A percentile compares a stretch with the other conserved stretches of the same genome.
These are phyloP conservation scores for Pogona vitticeps DNA, from an alignment of 2,113 vertebrate species.

Conservation along the genomic window DNA sequence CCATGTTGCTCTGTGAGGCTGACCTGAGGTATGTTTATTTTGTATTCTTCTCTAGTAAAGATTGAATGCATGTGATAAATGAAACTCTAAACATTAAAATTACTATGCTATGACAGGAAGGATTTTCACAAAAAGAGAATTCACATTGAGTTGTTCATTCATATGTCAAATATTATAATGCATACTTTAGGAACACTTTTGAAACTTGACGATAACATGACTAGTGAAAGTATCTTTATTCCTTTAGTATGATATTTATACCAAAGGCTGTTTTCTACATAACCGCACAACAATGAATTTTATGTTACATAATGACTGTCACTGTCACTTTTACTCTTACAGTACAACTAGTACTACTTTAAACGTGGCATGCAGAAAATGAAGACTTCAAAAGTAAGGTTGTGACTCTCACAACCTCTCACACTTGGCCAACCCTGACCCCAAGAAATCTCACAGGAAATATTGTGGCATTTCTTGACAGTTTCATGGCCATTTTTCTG, in stretches of 20 bases:
- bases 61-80: constrained; percentile 25
- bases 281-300: constrained; percentile 51
- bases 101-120: background rate
- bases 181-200: constrained; percentile 32
- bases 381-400: background rate
- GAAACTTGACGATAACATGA: constrained; percentile 50
- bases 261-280: constrained; percentile 56
- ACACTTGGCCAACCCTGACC: no score
- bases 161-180: constrained; percentile 47
- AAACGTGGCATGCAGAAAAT: background rate
- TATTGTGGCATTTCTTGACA: no score
- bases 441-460: no score
- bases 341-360: constrained; percentile 52
- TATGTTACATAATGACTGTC: constrained; percentile 59
- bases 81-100: constrained; percentile 3
- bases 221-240: constrained; percentile 51
- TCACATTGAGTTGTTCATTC: constrained; percentile 24
- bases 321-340: constrained; percentile 52
- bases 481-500: no score
- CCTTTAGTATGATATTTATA: constrained; percentile 40
- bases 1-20: background rate
- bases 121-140: constrained; percentile 8
- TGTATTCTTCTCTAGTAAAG: constrained; percentile 36
- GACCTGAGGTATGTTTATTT: constrained; percentile 15
- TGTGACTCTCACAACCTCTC: no score